phyloP scores from a whole-genome alignment of 2,113 vertebrate genomes.

The Tiliqua scincoides region DNA sequence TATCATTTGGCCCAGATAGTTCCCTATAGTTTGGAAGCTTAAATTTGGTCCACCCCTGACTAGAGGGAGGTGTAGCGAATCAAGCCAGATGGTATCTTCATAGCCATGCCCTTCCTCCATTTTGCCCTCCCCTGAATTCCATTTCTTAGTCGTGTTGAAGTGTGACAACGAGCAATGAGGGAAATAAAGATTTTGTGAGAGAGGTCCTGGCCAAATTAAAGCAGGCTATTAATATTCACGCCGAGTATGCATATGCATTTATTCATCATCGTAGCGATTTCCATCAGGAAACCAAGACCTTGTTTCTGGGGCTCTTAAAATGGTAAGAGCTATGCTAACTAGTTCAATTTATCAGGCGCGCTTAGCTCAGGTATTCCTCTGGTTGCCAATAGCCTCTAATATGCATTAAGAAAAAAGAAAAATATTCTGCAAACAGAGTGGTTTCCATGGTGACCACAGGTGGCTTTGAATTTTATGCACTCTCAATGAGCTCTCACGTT shows the following conservation, averaged over 20 bases:
- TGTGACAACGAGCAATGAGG: background rate
- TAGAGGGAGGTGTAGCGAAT: background rate
- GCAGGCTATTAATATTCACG: background rate
- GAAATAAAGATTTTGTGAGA: slow-evolving; percentile 18
- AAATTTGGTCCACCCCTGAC: too few species aligned
- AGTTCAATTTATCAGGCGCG: slow-evolving; percentile 36
- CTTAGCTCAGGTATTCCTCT: slow-evolving; percentile 47
- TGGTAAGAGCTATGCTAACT: slow-evolving; percentile 45
- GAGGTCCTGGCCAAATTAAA: slow-evolving; percentile 26
- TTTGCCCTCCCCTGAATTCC: too few species aligned
- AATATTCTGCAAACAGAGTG: slow-evolving; percentile 30
- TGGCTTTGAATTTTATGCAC: slow-evolving; percentile 6
- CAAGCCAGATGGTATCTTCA: background rate
- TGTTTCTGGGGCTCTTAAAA: slow-evolving; percentile 27
- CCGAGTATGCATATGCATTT: background rate
- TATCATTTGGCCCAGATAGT: too few species aligned
- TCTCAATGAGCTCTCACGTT: background rate
- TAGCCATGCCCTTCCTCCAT: background rate
- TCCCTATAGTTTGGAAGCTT: too few species aligned
- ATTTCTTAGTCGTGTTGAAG: too few species aligned
- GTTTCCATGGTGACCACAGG: slow-evolving; percentile 53
- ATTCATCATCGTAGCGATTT: slow-evolving; percentile 43
- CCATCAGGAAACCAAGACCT: slow-evolving; percentile 44
- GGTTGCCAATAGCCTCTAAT: slow-evolving; percentile 40
- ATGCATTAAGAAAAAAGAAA: slow-evolving; percentile 32